These are phyloP conservation scores for Ia io DNA, from an alignment of 2,113 vertebrate species.

Conservation along the genomic window DNA sequence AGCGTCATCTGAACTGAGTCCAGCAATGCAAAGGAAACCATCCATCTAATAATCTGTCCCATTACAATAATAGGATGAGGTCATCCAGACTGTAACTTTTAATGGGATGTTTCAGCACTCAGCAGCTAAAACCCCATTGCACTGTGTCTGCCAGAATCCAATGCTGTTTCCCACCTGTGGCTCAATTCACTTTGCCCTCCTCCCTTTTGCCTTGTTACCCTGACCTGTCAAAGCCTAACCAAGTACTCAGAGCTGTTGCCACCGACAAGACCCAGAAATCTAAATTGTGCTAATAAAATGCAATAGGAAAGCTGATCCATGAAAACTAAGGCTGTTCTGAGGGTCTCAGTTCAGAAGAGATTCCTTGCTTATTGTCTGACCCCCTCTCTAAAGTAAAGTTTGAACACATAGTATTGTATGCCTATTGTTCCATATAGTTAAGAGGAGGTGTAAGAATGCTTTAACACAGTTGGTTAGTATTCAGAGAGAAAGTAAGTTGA, in stretches of 20 bases:
- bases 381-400: background rate
- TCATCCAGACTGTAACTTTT: constrained; percentile 46
- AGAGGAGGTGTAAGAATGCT: too few relatives aligned
- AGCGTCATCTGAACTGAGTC: background rate
- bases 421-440: background rate
- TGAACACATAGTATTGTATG: background rate
- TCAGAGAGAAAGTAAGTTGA: background rate
- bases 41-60: background rate
- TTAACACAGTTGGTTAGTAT: background rate
- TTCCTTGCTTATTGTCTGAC: background rate
- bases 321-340: background rate
- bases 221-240: background rate
- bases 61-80: constrained; percentile 52
- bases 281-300: background rate
- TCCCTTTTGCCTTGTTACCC: background rate
- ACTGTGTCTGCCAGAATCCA: background rate
- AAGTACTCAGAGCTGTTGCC: rapidly evolving
- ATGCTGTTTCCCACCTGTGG: background rate
- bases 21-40: constrained; percentile 48
- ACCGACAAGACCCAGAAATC: background rate
- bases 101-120: constrained; percentile 25
- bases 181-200: background rate
- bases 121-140: background rate
- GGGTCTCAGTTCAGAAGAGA: background rate
- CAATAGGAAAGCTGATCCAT: background rate